Conservation (phyloP, 2,888 invertebrate genomes). For the Allygus modestus region DNA sequence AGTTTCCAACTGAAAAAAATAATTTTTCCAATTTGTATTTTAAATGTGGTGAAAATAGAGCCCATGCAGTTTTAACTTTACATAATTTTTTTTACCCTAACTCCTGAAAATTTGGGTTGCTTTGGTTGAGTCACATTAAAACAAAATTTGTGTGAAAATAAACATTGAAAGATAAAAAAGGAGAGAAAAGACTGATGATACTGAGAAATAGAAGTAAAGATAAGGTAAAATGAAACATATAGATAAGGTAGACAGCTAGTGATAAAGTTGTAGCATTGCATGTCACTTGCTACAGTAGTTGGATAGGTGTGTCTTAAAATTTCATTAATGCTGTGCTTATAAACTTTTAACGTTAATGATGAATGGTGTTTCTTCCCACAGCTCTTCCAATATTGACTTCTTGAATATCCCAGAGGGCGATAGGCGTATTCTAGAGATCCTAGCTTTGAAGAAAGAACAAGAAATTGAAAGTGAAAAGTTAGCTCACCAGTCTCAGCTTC, state of each 20-base stretch:
- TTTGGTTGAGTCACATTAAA: too few species aligned
- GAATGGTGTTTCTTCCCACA: conserved; percentile 52
- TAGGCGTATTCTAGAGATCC: conserved; percentile 76
- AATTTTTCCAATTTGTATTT: too few species aligned
- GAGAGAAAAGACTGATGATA: background rate
- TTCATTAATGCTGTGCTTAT: background rate
- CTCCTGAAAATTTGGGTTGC: too few species aligned
- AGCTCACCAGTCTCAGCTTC: conserved; percentile 76
- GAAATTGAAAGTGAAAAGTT: conserved; percentile 75
- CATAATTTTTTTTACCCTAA: too few species aligned
- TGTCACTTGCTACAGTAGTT: background rate
- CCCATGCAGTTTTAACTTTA: too few species aligned
- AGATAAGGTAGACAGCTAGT: conserved; percentile 11
- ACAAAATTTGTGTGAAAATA: too few species aligned
- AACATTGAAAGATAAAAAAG: background rate
- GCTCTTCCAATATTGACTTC: conserved; percentile 64
- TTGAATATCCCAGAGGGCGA: conserved; percentile 75
- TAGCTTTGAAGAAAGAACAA: conserved; percentile 76
- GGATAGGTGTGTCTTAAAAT: background rate
- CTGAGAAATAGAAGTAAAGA: background rate
- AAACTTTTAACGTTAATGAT: background rate
- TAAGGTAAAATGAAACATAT: conserved; percentile 15
- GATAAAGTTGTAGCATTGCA: background rate
- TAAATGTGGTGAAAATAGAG: too few species aligned
- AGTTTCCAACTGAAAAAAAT: too few species aligned